Percentiles rank a stretch among this genome's conserved stretches.
phyloP scores from a whole-genome alignment of 2,113 vertebrate genomes.

The Ctenodactylus gundi region DNA sequence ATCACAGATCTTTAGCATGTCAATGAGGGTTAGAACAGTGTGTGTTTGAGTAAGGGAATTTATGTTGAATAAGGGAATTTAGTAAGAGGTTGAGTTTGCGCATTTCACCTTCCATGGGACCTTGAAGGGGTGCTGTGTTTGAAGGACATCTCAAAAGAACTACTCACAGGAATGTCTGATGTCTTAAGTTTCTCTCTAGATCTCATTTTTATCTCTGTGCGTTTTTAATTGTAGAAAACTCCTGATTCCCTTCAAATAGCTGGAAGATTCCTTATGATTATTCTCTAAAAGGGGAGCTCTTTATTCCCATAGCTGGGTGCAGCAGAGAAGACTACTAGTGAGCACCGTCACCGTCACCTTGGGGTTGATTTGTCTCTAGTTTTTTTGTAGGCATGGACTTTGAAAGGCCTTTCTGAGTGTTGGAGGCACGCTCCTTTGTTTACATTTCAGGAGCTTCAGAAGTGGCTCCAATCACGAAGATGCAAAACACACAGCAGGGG shows the following conservation, averaged over 20 bases:
- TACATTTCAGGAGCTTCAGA: background rate
- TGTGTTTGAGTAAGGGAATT: too few relatives aligned
- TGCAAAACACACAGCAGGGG: background rate
- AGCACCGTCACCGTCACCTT: background rate
- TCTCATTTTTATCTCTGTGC: background rate
- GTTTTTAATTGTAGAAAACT: background rate
- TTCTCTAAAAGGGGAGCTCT: background rate
- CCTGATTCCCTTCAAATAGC: background rate
- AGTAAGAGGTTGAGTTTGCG: too few relatives aligned
- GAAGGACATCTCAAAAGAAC: too few relatives aligned
- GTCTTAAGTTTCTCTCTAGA: background rate
- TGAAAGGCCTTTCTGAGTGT: background rate
- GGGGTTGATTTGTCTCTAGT: background rate
- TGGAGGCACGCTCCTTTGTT: background rate
- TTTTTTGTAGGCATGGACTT: background rate
- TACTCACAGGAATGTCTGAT: too few relatives aligned
- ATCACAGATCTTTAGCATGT: too few relatives aligned
- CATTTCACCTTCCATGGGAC: too few relatives aligned
- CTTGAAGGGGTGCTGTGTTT: too few relatives aligned
- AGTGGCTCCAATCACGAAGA: background rate
- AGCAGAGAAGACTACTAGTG: background rate
- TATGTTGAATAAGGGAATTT: too few relatives aligned
- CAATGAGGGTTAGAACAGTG: too few relatives aligned
- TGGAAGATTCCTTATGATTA: background rate
- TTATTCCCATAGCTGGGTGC: background rate